Base-by-base conservation (phyloP, 2,797 vertebrate genomes). In the Diceros bicornis region DNA sequence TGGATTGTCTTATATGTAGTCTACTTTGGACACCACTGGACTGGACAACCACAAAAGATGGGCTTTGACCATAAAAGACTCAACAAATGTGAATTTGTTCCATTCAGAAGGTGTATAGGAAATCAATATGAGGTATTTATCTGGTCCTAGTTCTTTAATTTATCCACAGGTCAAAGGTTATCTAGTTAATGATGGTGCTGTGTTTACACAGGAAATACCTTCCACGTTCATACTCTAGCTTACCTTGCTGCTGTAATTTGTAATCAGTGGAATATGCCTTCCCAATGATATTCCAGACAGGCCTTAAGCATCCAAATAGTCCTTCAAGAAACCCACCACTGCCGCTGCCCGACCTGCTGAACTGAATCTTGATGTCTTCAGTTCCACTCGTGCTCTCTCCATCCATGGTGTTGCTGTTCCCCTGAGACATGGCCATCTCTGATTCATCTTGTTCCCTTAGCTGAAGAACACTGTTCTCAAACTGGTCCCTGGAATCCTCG, bases 261-360 rank as follows among this genome's bases (percentile, higher is more conserved):
- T 99, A 99, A 97, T 99, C 99, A 0, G 99, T 99, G 47, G 99
- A 99, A 98, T 99, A 99, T 0, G 99, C 99, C 98, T 99, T 99
- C 95, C 99, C 99, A 1, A 99, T 99, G 98, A 99, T 99, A 98
- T 99, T 99, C 99, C 99, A 99, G 21, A 99, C 99, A 0, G 99
- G 99, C 86, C 99, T 98, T 55, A 99, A 99, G 95, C 99, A 99
- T 29, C 99, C 99, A 0, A 99, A 99, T 8, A 99, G 99, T 34
- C 99, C 99, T 98, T 99, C 99, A 2, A 99, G 98, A 98, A 99
- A 99, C n/a, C 99, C 99, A 0, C 99, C 99, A 0, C 99, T 99
- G 37, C 99, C 99, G 0, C 99, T 99, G 78, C 99, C 99, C 0
- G 99, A 99, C 97, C 99, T 99, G 82, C 99, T 99, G 97, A 99